Conservation (phyloP, 2,113 vertebrate species). For the Leuciscus idus region DNA sequence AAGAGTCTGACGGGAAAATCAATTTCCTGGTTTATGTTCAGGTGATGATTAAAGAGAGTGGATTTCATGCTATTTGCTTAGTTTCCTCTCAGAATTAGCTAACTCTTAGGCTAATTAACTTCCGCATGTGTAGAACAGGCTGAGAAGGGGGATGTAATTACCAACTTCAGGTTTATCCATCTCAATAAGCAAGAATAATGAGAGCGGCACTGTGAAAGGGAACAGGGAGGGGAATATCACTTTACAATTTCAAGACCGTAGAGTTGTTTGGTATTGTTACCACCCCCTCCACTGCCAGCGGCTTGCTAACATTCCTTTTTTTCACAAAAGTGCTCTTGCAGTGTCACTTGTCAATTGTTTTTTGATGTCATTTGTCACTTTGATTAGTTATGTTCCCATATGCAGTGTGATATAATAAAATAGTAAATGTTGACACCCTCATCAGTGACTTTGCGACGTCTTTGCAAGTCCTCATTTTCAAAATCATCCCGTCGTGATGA, state of each 20-base stretch:
- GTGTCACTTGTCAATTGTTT: conserved; percentile 19
- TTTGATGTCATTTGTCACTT: conserved; percentile 3
- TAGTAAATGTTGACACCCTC: conserved; percentile 25
- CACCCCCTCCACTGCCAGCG: background rate
- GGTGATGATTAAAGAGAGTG: conserved; percentile 54
- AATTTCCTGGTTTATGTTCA: conserved; percentile 29
- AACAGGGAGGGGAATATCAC: conserved; percentile 51
- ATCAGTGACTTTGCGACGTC: conserved; percentile 43
- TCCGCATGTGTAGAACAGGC: conserved; percentile 40
- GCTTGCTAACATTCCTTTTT: background rate
- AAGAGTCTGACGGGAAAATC: conserved; percentile 37
- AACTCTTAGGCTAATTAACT: conserved; percentile 58
- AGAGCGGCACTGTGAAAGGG: conserved; percentile 57
- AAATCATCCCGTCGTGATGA: conserved; percentile 28
- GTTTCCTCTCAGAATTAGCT: conserved; percentile 57
- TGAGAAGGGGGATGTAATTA: conserved; percentile 41
- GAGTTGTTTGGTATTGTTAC: conserved; percentile 13
- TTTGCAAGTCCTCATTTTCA: conserved; percentile 39
- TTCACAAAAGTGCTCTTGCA: background rate
- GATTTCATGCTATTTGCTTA: conserved; percentile 51
- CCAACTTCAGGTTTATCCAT: conserved; percentile 70
- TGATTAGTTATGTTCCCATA: background rate
- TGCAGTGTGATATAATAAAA: background rate
- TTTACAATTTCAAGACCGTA: conserved; percentile 33
- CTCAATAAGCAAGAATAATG: conserved; percentile 77